These are phyloP conservation scores for Tachina grossa DNA, from an alignment of 2,888 invertebrate genomes.

Conservation along the genomic window DNA sequence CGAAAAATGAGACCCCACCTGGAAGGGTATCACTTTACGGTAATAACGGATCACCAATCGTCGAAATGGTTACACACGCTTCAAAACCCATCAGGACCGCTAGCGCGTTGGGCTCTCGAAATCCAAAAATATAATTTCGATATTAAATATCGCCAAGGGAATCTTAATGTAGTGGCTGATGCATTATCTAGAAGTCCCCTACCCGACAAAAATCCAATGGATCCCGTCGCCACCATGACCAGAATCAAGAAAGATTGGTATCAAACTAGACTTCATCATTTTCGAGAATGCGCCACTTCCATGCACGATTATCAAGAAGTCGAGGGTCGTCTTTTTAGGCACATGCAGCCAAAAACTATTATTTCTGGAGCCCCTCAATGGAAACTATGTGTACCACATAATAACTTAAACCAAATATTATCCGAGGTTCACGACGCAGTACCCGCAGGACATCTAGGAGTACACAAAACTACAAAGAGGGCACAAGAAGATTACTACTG, in stretches of 20 bases:
- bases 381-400: not conserved
- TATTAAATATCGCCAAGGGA: slow-evolving; percentile 44
- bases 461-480: no score
- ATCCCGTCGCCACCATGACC: not conserved
- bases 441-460: no score
- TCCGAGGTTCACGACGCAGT: no score
- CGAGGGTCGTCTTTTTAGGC: not conserved
- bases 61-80: slow-evolving; percentile 64
- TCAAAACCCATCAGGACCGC: slow-evolving; percentile 53
- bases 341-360: not conserved
- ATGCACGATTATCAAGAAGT: not conserved
- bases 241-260: slow-evolving; percentile 20
- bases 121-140: slow-evolving; percentile 58
- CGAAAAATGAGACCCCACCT: slow-evolving; percentile 36
- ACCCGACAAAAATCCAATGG: not conserved
- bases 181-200: slow-evolving; percentile 42
- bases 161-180: slow-evolving; percentile 48
- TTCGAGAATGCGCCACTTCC: not conserved
- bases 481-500: no score
- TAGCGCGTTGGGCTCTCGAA: slow-evolving; percentile 64
- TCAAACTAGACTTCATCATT: not conserved
- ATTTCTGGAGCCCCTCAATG: not conserved
- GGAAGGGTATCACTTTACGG: slow-evolving; percentile 36
- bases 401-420: no score
- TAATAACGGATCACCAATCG: slow-evolving; percentile 66